These are phyloP conservation scores for Copidosoma floridanum DNA, from an alignment of 1,140 invertebrate species.

Conservation along the genomic window DNA sequence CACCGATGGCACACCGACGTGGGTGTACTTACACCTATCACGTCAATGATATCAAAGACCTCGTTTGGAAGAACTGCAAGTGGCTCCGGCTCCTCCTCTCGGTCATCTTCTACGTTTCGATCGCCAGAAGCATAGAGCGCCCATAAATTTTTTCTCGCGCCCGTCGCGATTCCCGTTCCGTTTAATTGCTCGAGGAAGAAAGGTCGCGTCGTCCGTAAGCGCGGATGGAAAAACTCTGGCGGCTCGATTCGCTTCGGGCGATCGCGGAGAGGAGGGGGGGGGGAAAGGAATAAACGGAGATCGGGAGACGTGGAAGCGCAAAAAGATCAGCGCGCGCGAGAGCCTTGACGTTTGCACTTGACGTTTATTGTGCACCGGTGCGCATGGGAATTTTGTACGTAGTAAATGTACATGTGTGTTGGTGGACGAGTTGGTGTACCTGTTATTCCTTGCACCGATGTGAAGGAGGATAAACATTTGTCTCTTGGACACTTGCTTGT, in stretches of 20 bases:
- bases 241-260: slow-evolving; percentile 16
- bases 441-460: too few species aligned
- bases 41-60: too few species aligned
- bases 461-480: slow-evolving; percentile 27
- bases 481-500: slow-evolving; percentile 34
- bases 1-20: too few species aligned
- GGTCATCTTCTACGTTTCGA: too few species aligned
- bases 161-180: slow-evolving; percentile 7
- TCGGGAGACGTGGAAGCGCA: slow-evolving; percentile 6
- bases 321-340: slow-evolving; percentile 28
- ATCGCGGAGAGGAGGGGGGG: slow-evolving; percentile 8
- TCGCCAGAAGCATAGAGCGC: too few species aligned
- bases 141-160: neutral
- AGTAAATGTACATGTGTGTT: too few species aligned
- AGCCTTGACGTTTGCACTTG: slow-evolving; percentile 25
- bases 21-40: too few species aligned
- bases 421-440: too few species aligned
- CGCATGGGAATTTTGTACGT: too few species aligned
- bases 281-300: slow-evolving; percentile 5
- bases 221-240: slow-evolving; percentile 5
- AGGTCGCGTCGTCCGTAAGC: neutral
- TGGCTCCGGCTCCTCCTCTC: too few species aligned
- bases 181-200: slow-evolving; percentile 15
- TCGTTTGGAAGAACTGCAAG: too few species aligned
- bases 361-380: slow-evolving; percentile 27